Evolutionary conservation across 2,888 invertebrate genomes (phyloP).

Genomic region (Prenolepis imparis): DNA sequence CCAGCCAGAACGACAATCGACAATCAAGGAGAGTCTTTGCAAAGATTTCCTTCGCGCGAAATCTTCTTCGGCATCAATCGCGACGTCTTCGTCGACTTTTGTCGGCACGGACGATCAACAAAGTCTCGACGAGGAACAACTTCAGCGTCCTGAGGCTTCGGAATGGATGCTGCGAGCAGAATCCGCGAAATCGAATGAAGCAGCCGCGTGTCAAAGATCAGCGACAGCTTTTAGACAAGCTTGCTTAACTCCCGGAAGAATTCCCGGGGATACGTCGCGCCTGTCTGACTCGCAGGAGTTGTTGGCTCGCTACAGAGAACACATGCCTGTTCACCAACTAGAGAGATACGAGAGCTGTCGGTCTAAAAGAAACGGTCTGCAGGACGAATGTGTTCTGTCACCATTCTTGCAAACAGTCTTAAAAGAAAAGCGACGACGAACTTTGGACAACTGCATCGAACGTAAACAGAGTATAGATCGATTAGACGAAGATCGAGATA

Average conservation of each 20-base stretch:
- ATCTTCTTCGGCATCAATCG: not conserved
- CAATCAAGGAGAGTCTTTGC: not conserved
- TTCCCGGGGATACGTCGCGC: not conserved
- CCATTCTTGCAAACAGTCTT: slow-evolving; percentile 63
- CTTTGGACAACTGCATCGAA: not conserved
- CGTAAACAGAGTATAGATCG: not conserved
- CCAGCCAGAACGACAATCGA: not conserved
- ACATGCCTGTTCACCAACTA: slow-evolving; percentile 65
- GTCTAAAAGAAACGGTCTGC: slow-evolving; percentile 77
- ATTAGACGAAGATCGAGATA: not conserved
- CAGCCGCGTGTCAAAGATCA: slow-evolving; percentile 7
- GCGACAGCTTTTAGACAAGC: not conserved
- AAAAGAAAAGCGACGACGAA: slow-evolving; percentile 35
- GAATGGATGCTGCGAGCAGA: not conserved
- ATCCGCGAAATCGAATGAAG: slow-evolving; percentile 12
- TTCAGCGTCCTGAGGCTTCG: not conserved
- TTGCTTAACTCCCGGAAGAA: not conserved
- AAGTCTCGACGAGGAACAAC: not conserved
- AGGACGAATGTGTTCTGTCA: slow-evolving; percentile 73
- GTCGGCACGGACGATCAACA: not conserved
- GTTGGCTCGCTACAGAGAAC: slow-evolving; percentile 62
- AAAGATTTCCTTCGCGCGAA: not conserved
- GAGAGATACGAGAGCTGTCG: slow-evolving; percentile 70
- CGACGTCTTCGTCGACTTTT: not conserved
- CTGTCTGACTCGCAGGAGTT: slow-evolving; percentile 59